A percentile compares a stretch with the other conserved stretches of the same genome.
Evolutionary conservation across 2,797 vertebrate genomes (phyloP).

Genomic region (Clarias laeviceps): DNA sequence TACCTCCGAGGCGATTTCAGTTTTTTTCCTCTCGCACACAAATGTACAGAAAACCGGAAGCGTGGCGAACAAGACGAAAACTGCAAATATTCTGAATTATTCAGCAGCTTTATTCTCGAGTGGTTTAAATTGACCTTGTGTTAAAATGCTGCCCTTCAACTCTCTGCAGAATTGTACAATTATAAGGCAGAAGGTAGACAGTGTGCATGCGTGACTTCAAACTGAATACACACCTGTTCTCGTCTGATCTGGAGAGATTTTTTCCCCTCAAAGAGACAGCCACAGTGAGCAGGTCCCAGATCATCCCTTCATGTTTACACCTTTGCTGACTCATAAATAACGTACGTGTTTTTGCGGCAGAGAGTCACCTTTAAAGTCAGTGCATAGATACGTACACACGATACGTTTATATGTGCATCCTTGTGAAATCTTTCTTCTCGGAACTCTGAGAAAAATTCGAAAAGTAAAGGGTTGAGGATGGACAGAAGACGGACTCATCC

Average conservation of each 20-base stretch:
- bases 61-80: neutral
- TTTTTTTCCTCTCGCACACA: neutral
- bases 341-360: neutral
- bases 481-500: neutral
- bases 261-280: constrained; percentile 42
- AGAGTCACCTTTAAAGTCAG: neutral
- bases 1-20: neutral
- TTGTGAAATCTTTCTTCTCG: neutral
- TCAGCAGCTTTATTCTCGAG: neutral
- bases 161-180: constrained; percentile 9
- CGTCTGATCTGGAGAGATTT: neutral
- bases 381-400: neutral
- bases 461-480: neutral
- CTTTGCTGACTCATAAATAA: constrained; percentile 1
- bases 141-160: constrained; percentile 2
- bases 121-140: constrained; percentile 2
- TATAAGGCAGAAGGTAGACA: neutral
- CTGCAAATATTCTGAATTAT: constrained; percentile 23
- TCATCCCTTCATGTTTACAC: constrained; percentile 43
- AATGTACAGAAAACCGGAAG: constrained; percentile 5
- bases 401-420: neutral
- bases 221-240: constrained; percentile 1
- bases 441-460: neutral
- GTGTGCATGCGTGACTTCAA: constrained; percentile 14
- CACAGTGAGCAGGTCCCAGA: constrained; percentile 34